Evolutionary conservation across 2,113 vertebrate genomes (phyloP).

Genomic region (Clarias batrachus): DNA sequence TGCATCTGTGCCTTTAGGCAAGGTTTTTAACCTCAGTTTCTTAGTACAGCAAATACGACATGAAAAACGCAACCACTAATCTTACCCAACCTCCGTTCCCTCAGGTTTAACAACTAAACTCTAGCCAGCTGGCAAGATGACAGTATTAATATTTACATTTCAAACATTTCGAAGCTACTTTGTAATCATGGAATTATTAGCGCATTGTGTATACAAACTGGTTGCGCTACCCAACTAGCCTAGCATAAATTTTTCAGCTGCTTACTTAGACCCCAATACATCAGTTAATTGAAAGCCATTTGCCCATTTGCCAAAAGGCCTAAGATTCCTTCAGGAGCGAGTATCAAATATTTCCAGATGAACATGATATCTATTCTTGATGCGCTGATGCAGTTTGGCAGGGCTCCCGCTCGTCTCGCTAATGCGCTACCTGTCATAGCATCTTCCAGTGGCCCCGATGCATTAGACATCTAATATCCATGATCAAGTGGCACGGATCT

Average conservation of each 20-base stretch:
- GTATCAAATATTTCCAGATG: constrained; percentile 54
- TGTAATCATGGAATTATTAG: background rate
- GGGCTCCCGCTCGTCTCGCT: constrained; percentile 55
- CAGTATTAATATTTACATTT: background rate
- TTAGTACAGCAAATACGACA: constrained; percentile 12
- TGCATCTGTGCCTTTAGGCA: constrained; percentile 32
- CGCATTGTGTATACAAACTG: background rate
- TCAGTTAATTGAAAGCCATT: constrained; percentile 47
- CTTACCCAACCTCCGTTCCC: background rate
- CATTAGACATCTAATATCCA: constrained; percentile 76
- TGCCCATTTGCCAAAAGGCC: constrained; percentile 43
- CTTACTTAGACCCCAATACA: constrained; percentile 8
- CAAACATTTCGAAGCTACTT: background rate
- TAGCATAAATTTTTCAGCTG: constrained; percentile 36
- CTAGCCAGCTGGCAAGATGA: background rate
- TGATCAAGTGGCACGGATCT: constrained; percentile 72
- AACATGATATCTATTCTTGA: constrained; percentile 67
- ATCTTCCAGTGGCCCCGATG: constrained; percentile 69
- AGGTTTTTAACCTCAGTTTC: constrained; percentile 24
- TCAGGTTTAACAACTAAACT: background rate
- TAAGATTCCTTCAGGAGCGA: constrained; percentile 46
- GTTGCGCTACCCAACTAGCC: background rate
- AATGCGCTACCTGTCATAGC: constrained; percentile 71
- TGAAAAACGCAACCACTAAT: constrained; percentile 3
- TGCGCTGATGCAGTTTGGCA: constrained; percentile 67